phyloP scores from a whole-genome alignment of 2,888 invertebrate species.

The Leucoma salicis region DNA sequence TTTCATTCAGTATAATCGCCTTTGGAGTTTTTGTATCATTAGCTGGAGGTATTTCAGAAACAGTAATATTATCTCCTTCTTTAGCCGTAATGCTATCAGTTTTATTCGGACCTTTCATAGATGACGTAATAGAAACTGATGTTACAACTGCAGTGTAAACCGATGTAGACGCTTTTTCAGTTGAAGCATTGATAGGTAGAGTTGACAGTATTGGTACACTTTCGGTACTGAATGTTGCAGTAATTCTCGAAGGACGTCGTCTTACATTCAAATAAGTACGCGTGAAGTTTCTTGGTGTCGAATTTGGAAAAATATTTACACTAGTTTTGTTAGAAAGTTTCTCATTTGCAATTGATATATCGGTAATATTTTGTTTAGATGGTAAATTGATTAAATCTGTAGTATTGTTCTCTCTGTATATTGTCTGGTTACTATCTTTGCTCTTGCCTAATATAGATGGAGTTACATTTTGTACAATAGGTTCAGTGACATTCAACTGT shows the following conservation, averaged over 20 bases:
- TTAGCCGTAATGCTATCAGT: slow-evolving; percentile 49
- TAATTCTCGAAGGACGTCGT: slow-evolving; percentile 60
- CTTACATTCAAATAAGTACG: slow-evolving; percentile 64
- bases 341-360: slow-evolving; percentile 39
- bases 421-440: slow-evolving; percentile 39
- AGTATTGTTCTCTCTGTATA: slow-evolving; percentile 31
- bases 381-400: slow-evolving; percentile 28
- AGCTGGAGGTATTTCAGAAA: slow-evolving; percentile 29
- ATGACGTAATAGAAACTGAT: slow-evolving; percentile 77
- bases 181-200: slow-evolving; percentile 54
- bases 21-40: slow-evolving; percentile 46
- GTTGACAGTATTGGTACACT: slow-evolving; percentile 33
- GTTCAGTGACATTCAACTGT: slow-evolving; percentile 59
- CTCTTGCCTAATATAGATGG: slow-evolving; percentile 44
- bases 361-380: slow-evolving; percentile 32
- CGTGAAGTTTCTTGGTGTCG: slow-evolving; percentile 59
- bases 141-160: slow-evolving; percentile 79
- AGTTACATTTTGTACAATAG: slow-evolving; percentile 48
- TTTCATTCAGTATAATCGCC: slow-evolving; percentile 44
- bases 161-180: slow-evolving; percentile 72
- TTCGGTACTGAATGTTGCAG: slow-evolving; percentile 55
- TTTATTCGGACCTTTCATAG: slow-evolving; percentile 73
- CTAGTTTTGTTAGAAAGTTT: slow-evolving; percentile 39
- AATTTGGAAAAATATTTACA: slow-evolving; percentile 23
- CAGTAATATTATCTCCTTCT: slow-evolving; percentile 51